Base-by-base conservation (phyloP, 2,888 invertebrate species). In the Nephrocerus scutellatus region DNA sequence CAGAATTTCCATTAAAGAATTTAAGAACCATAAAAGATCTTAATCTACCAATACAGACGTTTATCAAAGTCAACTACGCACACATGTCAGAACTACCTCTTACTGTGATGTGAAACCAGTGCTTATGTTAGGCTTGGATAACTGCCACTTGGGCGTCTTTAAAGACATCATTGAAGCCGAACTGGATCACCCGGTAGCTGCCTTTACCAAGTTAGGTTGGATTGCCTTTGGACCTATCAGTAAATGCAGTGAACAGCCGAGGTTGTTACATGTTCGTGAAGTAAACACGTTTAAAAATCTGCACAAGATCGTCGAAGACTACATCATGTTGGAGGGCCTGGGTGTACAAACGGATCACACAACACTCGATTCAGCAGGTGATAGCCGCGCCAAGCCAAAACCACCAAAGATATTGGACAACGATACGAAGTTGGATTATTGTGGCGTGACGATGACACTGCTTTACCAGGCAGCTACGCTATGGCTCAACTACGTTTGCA, bases 1-100 rank as follows among this genome's bases (percentile, higher is more conserved):
- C 36, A 6, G 24, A 20, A 21, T 48, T 26, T 30, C n/a, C 28
- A 12, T 23, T 46, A 21, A 30, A 12, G 22, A 37, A 48, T 20
- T 37, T 43, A 10, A 32, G 32, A 13, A 48, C 45, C 2, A 24
- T 41, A 7, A 23, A 15, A 5, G 15, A 32, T n/a, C 9, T 39
- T 9, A 29, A n/a, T 10, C 9, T 41, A 21, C 41, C 41, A 7
- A 26, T 10, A n/a, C 41, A 41, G 20, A 25, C 23, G 7, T 22
- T 43, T 7, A 4, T 12, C 15, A 39, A 25, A n/a, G 15, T 22
- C 2, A 21, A 10, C 3, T 19, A 26, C 14, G 22, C 20, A 3
- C 36, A 39, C 10, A 10, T 34, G 14, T 29, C 28, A 16, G 7
- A 20, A 3, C 13, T 34, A 23, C 39, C 39, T 13, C n/a, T 33